phyloP scores from a whole-genome alignment of 1,140 invertebrate genomes.

The Saccostrea echinata region DNA sequence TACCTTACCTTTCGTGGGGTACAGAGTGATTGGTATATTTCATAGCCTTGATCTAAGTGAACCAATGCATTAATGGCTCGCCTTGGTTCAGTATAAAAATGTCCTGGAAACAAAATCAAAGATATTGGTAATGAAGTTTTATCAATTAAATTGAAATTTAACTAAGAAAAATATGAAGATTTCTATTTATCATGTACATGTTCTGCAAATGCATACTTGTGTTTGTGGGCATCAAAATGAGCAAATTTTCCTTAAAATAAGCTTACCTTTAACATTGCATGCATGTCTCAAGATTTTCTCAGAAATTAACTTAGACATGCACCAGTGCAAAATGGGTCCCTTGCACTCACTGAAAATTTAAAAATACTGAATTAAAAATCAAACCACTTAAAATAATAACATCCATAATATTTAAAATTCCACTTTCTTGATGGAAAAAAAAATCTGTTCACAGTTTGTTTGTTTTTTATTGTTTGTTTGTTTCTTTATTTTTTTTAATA shows the following conservation, averaged over 20 bases:
- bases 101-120: slow-evolving; percentile 64
- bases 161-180: not conserved
- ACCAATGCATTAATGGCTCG: slow-evolving; percentile 77
- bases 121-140: not conserved
- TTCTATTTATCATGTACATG: not conserved
- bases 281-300: slow-evolving; percentile 75
- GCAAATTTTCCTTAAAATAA: too few species aligned
- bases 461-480: not conserved
- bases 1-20: slow-evolving; percentile 69
- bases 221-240: too few species aligned
- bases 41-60: slow-evolving; percentile 77
- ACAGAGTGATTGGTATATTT: slow-evolving; percentile 74
- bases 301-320: slow-evolving; percentile 75
- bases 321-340: slow-evolving; percentile 72
- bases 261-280: slow-evolving; percentile 75
- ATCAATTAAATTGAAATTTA: not conserved
- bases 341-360: slow-evolving; percentile 59
- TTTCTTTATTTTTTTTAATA: not conserved
- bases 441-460: not conserved
- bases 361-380: not conserved
- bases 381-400: not conserved
- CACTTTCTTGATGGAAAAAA: not conserved
- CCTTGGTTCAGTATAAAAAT: slow-evolving; percentile 75
- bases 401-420: not conserved
- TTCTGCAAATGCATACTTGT: too few species aligned